A percentile compares a stretch with the other conserved stretches of the same genome.
phyloP scores from a whole-genome alignment of 2,888 invertebrate genomes.

The Epinotia brunnichana region DNA sequence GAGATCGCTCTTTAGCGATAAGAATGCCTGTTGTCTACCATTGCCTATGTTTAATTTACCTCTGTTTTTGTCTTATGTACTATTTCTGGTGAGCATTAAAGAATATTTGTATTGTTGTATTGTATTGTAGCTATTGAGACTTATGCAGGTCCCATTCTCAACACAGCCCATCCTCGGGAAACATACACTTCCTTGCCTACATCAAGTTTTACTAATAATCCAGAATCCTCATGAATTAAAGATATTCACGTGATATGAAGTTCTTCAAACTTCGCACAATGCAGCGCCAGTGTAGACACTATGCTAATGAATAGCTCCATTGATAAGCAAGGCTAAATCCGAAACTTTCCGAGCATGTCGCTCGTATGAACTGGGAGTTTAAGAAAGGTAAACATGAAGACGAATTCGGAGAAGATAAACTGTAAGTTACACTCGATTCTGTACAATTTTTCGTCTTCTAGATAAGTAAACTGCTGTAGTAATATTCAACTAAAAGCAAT shows the following conservation, averaged over 20 bases:
- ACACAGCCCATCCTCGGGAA: too few relatives aligned
- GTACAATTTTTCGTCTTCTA: not conserved
- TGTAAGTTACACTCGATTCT: constrained; percentile 10
- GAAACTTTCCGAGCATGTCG: constrained; percentile 18
- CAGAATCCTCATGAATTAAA: constrained; percentile 30
- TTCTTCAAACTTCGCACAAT: constrained; percentile 38
- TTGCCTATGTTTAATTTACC: too few relatives aligned
- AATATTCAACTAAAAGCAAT: not conserved
- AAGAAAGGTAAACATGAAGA: constrained; percentile 26
- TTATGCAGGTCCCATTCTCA: too few relatives aligned
- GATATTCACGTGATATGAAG: constrained; percentile 28
- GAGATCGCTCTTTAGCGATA: too few relatives aligned
- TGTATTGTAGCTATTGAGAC: too few relatives aligned
- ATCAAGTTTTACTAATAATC: constrained; percentile 1
- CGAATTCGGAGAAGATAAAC: not conserved
- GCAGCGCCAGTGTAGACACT: constrained; percentile 27
- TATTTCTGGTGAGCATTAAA: too few relatives aligned
- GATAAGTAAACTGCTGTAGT: not conserved
- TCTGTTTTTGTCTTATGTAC: too few relatives aligned
- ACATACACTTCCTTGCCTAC: not conserved
- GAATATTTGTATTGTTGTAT: too few relatives aligned
- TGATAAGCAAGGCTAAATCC: constrained; percentile 35
- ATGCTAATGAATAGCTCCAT: constrained; percentile 37
- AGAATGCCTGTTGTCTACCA: too few relatives aligned
- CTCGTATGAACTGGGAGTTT: constrained; percentile 6